A percentile compares a stretch with the other conserved stretches of the same genome.
phyloP scores from a whole-genome alignment of 2,888 invertebrate species.

The Pristionchus entomophagus region DNA sequence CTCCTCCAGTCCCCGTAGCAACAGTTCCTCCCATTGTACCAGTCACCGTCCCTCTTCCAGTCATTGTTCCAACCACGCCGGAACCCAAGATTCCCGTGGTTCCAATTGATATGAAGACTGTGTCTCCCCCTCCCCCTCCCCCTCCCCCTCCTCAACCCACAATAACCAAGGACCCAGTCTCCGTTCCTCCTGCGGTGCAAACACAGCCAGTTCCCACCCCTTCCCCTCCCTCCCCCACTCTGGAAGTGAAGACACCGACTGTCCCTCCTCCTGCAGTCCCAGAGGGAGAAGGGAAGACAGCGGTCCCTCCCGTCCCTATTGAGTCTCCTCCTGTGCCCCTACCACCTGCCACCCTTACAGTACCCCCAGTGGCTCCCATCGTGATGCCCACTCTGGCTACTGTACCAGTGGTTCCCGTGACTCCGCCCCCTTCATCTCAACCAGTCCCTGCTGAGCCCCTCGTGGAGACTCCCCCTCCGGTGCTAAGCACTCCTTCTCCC shows the following conservation, averaged over 20 bases:
- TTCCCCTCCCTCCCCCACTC: background rate
- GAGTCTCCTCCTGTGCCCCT: background rate
- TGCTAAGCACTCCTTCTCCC: constrained; percentile 37
- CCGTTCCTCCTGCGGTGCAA: background rate
- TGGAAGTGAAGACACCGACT: background rate
- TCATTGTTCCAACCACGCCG: background rate
- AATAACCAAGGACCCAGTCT: background rate
- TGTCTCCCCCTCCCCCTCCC: background rate
- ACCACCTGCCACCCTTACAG: background rate
- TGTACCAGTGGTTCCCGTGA: background rate
- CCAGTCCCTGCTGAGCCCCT: background rate
- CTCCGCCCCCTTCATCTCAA: background rate
- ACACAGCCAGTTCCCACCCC: background rate
- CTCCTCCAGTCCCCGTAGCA: background rate
- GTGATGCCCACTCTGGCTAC: too few species aligned
- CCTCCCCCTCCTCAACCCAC: background rate
- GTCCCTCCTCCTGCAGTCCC: background rate
- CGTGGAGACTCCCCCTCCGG: constrained; percentile 28
- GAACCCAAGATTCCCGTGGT: background rate
- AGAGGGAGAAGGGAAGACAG: background rate
- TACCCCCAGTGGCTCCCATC: background rate
- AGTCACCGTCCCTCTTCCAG: background rate
- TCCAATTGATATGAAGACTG: background rate
- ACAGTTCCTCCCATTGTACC: background rate
- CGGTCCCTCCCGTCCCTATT: background rate